Base-by-base conservation (phyloP, 2,888 invertebrate genomes). In the Teinopalpus imperialis region DNA sequence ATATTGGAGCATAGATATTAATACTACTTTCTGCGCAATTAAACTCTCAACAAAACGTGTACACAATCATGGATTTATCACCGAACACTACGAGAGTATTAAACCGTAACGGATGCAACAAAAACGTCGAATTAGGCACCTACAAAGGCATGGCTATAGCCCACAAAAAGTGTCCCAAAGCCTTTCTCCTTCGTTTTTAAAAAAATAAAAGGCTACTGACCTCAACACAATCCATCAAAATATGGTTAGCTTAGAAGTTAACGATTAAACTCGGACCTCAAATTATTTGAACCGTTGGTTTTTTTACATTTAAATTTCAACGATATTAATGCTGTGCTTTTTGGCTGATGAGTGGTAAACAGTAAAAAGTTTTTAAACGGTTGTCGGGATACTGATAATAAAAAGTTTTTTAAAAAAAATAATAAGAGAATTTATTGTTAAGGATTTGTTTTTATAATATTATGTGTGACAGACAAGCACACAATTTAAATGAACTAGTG, bases 181-280 rank as follows among this genome's bases (percentile, higher is more conserved):
- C 30, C 24, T 44, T 20, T 32, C 44, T 18, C 27, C 13, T 27
- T 47, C 32, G 4, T 27, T 18, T 8, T 8, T 8, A 32, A 42
- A 51, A 52, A 51, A 42, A 8, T 8, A n/a, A 24, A 51, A 41
- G 55, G 52, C 34, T 48, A 50, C 34, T 52, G 55, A 55, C 52
- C 53, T 40, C 12, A 12, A 20, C 9, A 21, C 44, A 41, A 56
- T 56, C 51, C 41, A 49, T 56, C 54, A 56, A 52, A 44, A 39
- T 32, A 43, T 52, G 45, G 32, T 52, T 50, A 48, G 26, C 29
- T 23, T 7, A 7, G n/a, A 44, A 20, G 13, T n/a, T 31, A 29
- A 44, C 6, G 36, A 36, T 24, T 36, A 16, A 29, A 23, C 18
- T 23, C 9, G 13, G 4, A 5, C 29, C 9, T 18, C 10, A n/a